These are phyloP conservation scores for Numenius arquata DNA, from an alignment of 2,113 vertebrate genomes.

Conservation along the genomic window DNA sequence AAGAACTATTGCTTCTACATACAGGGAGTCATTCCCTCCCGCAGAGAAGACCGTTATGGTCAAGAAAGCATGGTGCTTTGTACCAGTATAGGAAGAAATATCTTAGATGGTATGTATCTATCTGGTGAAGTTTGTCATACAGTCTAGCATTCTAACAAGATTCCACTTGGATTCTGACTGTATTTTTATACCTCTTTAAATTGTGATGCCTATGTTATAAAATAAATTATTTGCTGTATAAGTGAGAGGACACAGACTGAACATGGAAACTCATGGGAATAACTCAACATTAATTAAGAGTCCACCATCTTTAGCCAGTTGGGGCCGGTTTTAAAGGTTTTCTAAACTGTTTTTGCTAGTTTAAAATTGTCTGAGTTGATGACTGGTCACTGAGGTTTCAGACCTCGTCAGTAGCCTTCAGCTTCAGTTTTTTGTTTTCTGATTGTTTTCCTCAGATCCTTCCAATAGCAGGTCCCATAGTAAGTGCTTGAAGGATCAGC, in stretches of 20 bases:
- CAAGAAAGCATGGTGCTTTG: conserved; percentile 75
- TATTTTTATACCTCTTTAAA: neutral
- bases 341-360: neutral
- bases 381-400: neutral
- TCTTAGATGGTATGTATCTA: conserved; percentile 56
- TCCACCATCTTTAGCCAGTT: neutral
- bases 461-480: neutral
- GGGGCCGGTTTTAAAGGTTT: neutral
- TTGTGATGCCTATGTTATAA: neutral
- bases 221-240: neutral
- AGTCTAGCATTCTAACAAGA: neutral
- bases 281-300: neutral
- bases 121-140: neutral
- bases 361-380: neutral
- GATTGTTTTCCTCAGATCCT: neutral
- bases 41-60: conserved; percentile 72
- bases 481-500: neutral
- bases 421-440: neutral
- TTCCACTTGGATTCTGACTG: neutral
- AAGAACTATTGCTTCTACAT: conserved; percentile 86
- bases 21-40: conserved; percentile 75
- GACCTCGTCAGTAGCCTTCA: neutral
- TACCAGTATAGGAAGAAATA: neutral
- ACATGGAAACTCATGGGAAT: neutral
- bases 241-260: neutral